Evolutionary conservation across 2,113 vertebrate species (phyloP), one percentile per base, ranked within the genome.

Genomic region (Corydoras sp.): DNA sequence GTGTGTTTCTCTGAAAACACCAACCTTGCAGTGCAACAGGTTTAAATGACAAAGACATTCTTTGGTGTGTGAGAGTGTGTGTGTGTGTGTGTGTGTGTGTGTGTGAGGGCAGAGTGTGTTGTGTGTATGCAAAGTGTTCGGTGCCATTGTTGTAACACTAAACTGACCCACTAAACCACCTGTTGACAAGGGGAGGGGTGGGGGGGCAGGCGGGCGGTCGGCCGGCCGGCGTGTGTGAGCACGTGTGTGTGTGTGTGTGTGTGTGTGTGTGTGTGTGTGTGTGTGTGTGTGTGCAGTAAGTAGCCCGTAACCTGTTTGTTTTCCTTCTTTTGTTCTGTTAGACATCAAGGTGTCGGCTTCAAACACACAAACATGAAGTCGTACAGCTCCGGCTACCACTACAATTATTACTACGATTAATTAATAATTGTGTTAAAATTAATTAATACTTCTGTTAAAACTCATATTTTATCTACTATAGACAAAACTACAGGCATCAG

Each of bases 321-420:
- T 62, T 77, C 60, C 60, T 60, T 64, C 61, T 64, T 65, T 73
- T 73, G 71, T 73, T 73, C 48, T 53, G 9, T 30, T 65, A 11
- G 55, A 60, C 14, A 66, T 58, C 18, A 73, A 53, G 18, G 55
- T 60, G 24, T 72, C 51, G 29, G 18, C 31, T 58, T 48, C 10
- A 14, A 56, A 18, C 6, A n/a, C 35, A 43, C 35, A 43, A 43
- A 8, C 35, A 43, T 58, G 55, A 58, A 58, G 9, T 6, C 1
- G 51, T 53, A 53, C 7, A 43, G 7, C 35, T 43, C 4, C 35
- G 4, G 35, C 35, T 8, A 43, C 7, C 4, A 43, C 4, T 43
- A 43, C 7, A 8, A 43, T 8, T 43, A 43, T 43, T 43, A 43
- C 35, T 43, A 2, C 35, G 7, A 8, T 8, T 43, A 2, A 43